A percentile compares a stretch with the other conserved stretches of the same genome.
phyloP scores from a whole-genome alignment of 2,113 vertebrate genomes.

The Bolborhynchus lineola region DNA sequence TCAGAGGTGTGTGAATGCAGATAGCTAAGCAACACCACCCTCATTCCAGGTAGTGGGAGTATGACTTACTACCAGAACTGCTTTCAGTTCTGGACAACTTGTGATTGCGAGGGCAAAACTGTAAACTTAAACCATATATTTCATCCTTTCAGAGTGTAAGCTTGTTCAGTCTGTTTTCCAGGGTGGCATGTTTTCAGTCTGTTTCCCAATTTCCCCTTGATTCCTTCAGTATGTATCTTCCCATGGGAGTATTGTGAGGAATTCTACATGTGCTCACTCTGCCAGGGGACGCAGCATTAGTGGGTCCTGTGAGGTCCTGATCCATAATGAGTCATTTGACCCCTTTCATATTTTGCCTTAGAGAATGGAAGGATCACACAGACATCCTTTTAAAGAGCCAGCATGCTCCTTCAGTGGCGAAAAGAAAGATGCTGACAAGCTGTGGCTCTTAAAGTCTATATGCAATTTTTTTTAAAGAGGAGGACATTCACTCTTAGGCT shows the following conservation, averaged over 20 bases:
- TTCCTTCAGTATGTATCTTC: not conserved
- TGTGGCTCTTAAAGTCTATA: not conserved
- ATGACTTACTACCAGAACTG: not conserved
- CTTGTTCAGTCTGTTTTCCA: not conserved
- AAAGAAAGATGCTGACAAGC: not conserved
- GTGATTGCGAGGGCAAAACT: not conserved
- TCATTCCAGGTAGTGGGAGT: not conserved
- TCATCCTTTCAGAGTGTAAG: not conserved
- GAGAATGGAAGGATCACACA: not conserved
- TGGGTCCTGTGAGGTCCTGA: not conserved
- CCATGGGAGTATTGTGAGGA: not conserved
- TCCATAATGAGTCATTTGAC: conserved; percentile 16
- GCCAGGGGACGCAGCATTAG: not conserved
- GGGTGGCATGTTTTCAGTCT: not conserved
- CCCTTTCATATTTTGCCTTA: not conserved
- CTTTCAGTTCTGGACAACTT: not conserved
- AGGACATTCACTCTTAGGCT: not conserved
- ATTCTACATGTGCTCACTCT: not conserved
- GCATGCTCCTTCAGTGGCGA: not conserved
- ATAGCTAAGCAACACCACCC: not conserved
- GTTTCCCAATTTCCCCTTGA: not conserved
- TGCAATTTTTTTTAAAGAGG: not conserved
- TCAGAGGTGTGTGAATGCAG: not conserved
- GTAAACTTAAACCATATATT: not conserved
- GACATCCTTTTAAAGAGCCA: not conserved